Percentiles rank a stretch among this genome's conserved stretches.
Conservation (phyloP, 2,797 vertebrate genomes). For the Etheostoma nigrum region DNA sequence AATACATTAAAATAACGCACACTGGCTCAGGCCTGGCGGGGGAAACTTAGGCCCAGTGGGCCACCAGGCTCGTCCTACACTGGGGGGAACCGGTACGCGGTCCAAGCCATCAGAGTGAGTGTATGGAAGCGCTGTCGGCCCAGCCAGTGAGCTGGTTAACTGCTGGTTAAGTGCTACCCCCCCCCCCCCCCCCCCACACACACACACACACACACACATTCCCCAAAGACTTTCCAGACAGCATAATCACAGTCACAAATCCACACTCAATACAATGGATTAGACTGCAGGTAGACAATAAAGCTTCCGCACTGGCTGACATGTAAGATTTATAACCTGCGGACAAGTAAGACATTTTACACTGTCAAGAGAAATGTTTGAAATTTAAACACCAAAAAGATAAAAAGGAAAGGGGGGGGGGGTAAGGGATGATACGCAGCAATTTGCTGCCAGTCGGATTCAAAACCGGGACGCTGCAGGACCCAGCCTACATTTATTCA, state of each 20-base stretch:
- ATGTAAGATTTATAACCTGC: background rate
- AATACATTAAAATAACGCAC: too few relatives aligned
- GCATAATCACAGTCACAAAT: constrained; percentile 34
- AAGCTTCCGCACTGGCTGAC: background rate
- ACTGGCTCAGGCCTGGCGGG: too few relatives aligned
- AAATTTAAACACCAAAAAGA: too few relatives aligned
- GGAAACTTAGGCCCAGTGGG: too few relatives aligned
- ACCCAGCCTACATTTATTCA: too few relatives aligned
- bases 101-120: constrained; percentile 26
- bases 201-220: constrained; percentile 40
- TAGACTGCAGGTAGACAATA: constrained; percentile 42
- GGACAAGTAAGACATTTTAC: background rate
- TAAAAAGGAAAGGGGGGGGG: too few relatives aligned
- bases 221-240: constrained; percentile 48
- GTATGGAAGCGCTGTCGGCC: constrained; percentile 43
- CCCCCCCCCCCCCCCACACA: constrained; percentile 43
- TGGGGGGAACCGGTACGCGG: too few relatives aligned
- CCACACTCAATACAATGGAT: constrained; percentile 43
- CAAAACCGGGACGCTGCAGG: too few relatives aligned
- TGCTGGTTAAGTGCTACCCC: constrained; percentile 18
- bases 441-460: too few relatives aligned
- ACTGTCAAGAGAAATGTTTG: background rate
- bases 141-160: constrained; percentile 59
- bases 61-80: too few relatives aligned
- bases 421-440: too few relatives aligned